Percentiles rank a stretch among this genome's conserved stretches.
These are phyloP conservation scores for Brevimyrus niger DNA, from an alignment of 2,113 vertebrate species.

Conservation along the genomic window DNA sequence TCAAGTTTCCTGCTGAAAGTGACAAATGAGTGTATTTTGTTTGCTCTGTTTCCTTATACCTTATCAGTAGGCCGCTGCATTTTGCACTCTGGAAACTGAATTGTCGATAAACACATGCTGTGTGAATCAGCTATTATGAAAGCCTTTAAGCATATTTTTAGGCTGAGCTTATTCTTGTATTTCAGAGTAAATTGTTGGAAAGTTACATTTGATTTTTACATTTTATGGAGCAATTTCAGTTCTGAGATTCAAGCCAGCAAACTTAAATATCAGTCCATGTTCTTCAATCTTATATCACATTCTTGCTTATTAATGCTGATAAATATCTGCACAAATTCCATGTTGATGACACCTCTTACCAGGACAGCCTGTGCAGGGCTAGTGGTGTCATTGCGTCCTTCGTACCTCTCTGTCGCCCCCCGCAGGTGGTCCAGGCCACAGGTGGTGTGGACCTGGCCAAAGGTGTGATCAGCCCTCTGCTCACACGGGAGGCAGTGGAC, in stretches of 20 bases:
- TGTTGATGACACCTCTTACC: background rate
- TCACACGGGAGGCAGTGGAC: constrained; percentile 78
- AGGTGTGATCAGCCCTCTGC: constrained; percentile 77
- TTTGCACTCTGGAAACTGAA: background rate
- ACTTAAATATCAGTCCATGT: background rate
- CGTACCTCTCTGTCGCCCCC: background rate
- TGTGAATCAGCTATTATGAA: background rate
- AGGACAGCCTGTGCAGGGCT: background rate
- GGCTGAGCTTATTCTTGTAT: background rate
- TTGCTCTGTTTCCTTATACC: background rate
- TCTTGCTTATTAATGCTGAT: background rate
- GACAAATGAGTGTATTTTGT: background rate
- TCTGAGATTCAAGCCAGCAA: background rate
- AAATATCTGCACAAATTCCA: background rate
- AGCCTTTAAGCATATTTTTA: background rate
- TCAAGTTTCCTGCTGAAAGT: background rate
- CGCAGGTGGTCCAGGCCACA: constrained; percentile 81
- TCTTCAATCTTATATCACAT: background rate
- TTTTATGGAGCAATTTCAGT: background rate
- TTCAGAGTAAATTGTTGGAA: background rate
- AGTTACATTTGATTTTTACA: background rate
- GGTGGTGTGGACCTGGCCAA: constrained; percentile 78
- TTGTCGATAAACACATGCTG: background rate
- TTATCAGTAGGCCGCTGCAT: background rate
- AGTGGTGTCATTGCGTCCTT: background rate